phyloP scores from a whole-genome alignment of 2,113 vertebrate genomes.

The Piprites chloris region DNA sequence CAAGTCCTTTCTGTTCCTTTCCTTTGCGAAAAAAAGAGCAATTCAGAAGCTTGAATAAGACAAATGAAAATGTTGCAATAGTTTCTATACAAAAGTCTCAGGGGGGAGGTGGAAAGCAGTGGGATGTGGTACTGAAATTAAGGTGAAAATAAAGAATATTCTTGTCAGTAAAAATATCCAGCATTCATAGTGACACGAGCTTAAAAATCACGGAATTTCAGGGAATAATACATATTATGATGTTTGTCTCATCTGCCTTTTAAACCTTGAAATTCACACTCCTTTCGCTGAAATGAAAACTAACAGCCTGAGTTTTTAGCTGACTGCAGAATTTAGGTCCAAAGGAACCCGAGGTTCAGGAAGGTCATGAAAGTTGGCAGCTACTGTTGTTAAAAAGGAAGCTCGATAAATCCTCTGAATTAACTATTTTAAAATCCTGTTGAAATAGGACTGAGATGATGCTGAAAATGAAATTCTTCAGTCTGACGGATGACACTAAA shows the following conservation, averaged over 20 bases:
- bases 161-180: not conserved
- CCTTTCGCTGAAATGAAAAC: not conserved
- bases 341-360: not conserved
- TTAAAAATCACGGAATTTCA: not conserved
- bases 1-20: not conserved
- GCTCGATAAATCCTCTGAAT: not conserved
- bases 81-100: not conserved
- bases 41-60: not conserved
- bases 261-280: not conserved
- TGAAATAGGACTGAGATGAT: not conserved
- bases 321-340: not conserved
- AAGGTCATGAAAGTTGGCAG: not conserved
- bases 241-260: not conserved
- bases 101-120: not conserved
- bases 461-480: not conserved
- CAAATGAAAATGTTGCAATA: not conserved
- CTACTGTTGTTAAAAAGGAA: conserved; percentile 3
- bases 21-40: not conserved
- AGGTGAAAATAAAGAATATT: not conserved
- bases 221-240: not conserved
- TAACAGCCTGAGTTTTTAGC: not conserved
- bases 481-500: not conserved
- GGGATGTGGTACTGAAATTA: not conserved
- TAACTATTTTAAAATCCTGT: not conserved
- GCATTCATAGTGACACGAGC: not conserved